Conservation (phyloP, 1,140 invertebrate genomes). For the Parapsyche elsis region DNA sequence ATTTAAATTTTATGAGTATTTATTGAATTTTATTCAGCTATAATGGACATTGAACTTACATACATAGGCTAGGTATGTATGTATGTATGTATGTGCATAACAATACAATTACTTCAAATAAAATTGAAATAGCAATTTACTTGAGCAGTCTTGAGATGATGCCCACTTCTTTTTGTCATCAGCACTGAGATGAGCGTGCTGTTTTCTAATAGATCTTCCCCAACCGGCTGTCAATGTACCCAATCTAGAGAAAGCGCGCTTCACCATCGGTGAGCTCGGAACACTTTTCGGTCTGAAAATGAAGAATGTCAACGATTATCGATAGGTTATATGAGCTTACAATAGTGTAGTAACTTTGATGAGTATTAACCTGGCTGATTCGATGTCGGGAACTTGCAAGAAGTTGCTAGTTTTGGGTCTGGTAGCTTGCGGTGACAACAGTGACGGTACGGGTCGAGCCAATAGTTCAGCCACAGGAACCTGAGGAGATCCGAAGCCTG, state of each 20-base stretch:
- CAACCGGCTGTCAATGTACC: constrained; percentile 91
- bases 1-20: too few relatives aligned
- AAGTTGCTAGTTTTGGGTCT: constrained; percentile 93
- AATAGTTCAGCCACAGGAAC: constrained; percentile 89
- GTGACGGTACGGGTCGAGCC: constrained; percentile 83
- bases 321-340: neutral
- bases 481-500: constrained; percentile 92
- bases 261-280: constrained; percentile 94
- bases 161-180: constrained; percentile 94
- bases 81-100: too few relatives aligned
- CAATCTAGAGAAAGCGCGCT: constrained; percentile 87
- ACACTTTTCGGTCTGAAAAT: constrained; percentile 86
- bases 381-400: constrained; percentile 81
- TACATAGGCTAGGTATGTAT: too few relatives aligned
- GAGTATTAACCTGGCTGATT: constrained; percentile 63
- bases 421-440: constrained; percentile 78
- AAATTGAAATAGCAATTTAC: constrained; percentile 70
- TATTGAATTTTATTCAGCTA: too few relatives aligned
- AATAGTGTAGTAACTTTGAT: neutral
- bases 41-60: too few relatives aligned
- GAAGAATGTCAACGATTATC: neutral
- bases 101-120: too few relatives aligned
- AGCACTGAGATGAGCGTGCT: constrained; percentile 76
- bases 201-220: constrained; percentile 84
- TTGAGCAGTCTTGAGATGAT: constrained; percentile 91